Base-by-base conservation (phyloP, 2,113 vertebrate species). In the Tautogolabrus adspersus region DNA sequence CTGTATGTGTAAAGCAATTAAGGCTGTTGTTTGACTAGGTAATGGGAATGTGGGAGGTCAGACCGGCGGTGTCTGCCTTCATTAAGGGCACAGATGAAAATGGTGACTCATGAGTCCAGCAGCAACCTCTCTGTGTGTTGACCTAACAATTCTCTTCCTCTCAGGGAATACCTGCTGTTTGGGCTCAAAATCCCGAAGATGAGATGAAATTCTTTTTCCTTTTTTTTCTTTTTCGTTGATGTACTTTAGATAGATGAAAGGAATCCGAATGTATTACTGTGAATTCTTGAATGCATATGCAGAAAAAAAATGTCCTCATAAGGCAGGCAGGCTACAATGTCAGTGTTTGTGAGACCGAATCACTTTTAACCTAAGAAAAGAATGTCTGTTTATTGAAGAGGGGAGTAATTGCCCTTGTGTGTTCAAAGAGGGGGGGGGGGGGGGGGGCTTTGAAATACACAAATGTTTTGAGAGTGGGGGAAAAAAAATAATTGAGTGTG, bases 401-500 rank as follows among this genome's bases (percentile, higher is more conserved):
- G 63, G 72, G 82, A 79, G 70, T 92, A 90, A 92, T 92, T 85
- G 84, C 70, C 82, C 75, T 75, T 84, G 82, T 85, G 79, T 87
- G 54, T 85, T 90, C 78, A 82, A 86, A 91, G 84, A 81, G 80
- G 85, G 26, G 1, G 26, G 3, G 26, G 26, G 26, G 26, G 26
- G 26, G 19, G 83, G 81, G 77, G 75, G 72, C 84, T 91, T 64
- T 77, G 87, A 89, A 91, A 89, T 77, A 70, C 87, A 89, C 79
- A 81, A 88, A 86, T 88, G 78, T 88, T 91, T 89, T 88, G 75
- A 83, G 83, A 88, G 85, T 54, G 40, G 30, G 40, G 30, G 30
- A 34, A 34, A 78, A 81, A 90, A 87, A 83, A 91, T 93, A 93
- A 92, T 91, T 89, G 91, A 90, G 84, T 91, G 88, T 51, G 89